Evolutionary conservation across 2,888 invertebrate species (phyloP).

Genomic region (Biston stratarius): DNA sequence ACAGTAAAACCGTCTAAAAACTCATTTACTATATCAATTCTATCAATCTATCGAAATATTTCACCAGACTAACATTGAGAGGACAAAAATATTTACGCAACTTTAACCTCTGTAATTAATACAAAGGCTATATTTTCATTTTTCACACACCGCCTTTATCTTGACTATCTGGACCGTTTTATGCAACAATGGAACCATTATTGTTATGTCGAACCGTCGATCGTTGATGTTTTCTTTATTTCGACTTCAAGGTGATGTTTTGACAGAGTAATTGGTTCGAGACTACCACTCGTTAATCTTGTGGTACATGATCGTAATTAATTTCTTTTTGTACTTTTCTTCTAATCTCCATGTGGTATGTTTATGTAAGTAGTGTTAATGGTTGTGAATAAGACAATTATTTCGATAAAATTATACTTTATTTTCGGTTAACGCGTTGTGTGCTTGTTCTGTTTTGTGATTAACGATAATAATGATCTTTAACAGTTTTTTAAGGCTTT

Average conservation of each 20-base stretch:
- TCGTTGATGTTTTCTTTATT: slow-evolving; percentile 73
- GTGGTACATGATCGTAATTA: slow-evolving; percentile 61
- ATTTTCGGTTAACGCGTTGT: too few relatives aligned
- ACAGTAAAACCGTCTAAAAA: background rate
- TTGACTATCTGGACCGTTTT: slow-evolving; percentile 65
- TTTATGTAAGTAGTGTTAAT: background rate
- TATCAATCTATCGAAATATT: slow-evolving; percentile 45
- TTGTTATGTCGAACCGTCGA: slow-evolving; percentile 62
- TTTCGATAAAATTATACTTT: too few relatives aligned
- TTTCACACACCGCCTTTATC: slow-evolving; percentile 75
- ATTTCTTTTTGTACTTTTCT: slow-evolving; percentile 46
- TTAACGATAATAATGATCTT: too few relatives aligned
- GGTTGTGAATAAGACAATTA: too few relatives aligned
- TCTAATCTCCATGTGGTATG: slow-evolving; percentile 37
- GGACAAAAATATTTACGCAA: slow-evolving; percentile 54
- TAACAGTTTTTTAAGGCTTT: too few relatives aligned
- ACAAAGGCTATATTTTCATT: slow-evolving; percentile 73
- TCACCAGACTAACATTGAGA: slow-evolving; percentile 46
- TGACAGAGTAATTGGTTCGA: slow-evolving; percentile 76
- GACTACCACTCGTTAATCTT: slow-evolving; percentile 67
- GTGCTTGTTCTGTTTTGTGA: too few relatives aligned
- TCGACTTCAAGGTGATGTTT: slow-evolving; percentile 78
- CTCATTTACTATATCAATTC: slow-evolving; percentile 47
- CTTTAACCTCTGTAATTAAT: slow-evolving; percentile 61
- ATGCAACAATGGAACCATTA: slow-evolving; percentile 78